phyloP scores from a whole-genome alignment of 2,797 vertebrate genomes.

The Tiaroga cobitis region DNA sequence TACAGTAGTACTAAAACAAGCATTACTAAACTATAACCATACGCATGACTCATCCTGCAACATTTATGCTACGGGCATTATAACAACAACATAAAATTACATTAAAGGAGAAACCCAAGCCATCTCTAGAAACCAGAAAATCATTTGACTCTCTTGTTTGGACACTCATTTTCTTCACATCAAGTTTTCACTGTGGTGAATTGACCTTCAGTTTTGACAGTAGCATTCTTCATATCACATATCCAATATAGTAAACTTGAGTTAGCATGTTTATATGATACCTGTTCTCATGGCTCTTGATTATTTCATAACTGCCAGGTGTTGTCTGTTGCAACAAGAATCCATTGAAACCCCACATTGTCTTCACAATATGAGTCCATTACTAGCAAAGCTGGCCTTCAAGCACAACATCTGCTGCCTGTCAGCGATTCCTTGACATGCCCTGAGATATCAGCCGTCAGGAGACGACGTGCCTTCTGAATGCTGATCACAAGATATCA shows the following conservation, averaged over 20 bases:
- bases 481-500: constrained; percentile 30
- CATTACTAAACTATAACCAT: not conserved
- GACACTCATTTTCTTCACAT: not conserved
- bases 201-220: not conserved
- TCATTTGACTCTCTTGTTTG: not conserved
- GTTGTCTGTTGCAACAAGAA: not conserved
- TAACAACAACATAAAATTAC: not conserved
- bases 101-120: not conserved
- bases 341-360: not conserved
- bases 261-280: not conserved
- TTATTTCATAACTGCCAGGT: constrained; percentile 12
- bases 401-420: constrained; percentile 11
- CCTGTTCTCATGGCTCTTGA: not conserved
- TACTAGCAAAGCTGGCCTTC: not conserved
- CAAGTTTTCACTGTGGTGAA: not conserved
- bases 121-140: not conserved
- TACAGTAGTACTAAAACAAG: constrained; percentile 1
- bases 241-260: not conserved
- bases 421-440: constrained; percentile 4
- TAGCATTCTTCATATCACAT: not conserved
- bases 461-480: constrained; percentile 20
- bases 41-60: constrained; percentile 19
- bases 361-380: not conserved
- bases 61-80: not conserved
- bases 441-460: constrained; percentile 16